phyloP scores from a whole-genome alignment of 2,113 vertebrate genomes.

The Lasiurus cinereus region DNA sequence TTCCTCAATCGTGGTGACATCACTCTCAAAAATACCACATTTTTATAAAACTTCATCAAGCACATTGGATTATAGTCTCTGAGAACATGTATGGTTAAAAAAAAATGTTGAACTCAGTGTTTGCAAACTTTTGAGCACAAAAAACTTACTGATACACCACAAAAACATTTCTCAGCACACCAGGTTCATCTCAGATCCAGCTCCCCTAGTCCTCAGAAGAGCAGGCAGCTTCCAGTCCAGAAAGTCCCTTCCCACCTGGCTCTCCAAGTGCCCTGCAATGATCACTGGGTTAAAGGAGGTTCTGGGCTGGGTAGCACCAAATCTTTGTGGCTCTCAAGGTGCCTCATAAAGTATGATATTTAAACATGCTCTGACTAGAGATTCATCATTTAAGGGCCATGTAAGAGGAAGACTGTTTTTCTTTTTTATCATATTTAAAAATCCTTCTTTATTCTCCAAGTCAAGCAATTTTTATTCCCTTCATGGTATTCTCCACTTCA shows the following conservation, averaged over 20 bases:
- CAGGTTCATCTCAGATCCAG: no score
- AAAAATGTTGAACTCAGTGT: neutral
- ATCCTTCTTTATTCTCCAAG: neutral
- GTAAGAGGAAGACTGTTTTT: neutral
- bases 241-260: neutral
- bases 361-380: neutral
- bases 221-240: neutral
- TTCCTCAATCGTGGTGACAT: neutral
- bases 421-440: neutral
- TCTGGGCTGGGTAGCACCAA: neutral
- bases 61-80: neutral
- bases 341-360: neutral
- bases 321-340: neutral
- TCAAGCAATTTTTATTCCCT: neutral
- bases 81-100: neutral
- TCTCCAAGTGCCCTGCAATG: neutral
- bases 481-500: neutral
- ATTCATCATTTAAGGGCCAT: neutral
- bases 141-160: neutral
- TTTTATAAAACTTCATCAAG: slow-evolving; percentile 37
- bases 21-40: neutral
- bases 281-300: neutral
- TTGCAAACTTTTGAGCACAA: slow-evolving; percentile 34
- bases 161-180: neutral
- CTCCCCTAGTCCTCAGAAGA: neutral